Conservation (phyloP, 2,797 vertebrate species). For the Poecile montanus region DNA sequence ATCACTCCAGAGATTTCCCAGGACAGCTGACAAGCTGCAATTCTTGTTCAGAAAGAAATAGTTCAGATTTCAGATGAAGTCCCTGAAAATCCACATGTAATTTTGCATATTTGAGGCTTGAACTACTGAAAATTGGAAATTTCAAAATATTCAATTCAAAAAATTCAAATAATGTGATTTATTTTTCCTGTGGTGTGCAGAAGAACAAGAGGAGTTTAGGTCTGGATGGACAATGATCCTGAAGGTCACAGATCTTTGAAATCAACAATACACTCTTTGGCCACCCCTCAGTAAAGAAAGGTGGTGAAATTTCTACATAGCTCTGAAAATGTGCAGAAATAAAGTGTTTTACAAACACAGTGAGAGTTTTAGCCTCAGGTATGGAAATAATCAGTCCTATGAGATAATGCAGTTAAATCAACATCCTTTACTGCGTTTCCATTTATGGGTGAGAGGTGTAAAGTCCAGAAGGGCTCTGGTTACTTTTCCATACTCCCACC, state of each 20-base stretch:
- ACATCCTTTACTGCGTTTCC: slow-evolving; percentile 31
- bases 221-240: neutral
- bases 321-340: neutral
- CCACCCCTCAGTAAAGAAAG: neutral
- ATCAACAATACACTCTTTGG: neutral
- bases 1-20: neutral
- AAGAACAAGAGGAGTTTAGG: neutral
- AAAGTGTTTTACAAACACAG: neutral
- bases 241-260: neutral
- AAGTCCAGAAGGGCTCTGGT: slow-evolving; percentile 73
- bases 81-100: neutral
- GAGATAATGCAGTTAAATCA: slow-evolving; percentile 19
- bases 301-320: no score
- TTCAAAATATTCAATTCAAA: no score
- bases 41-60: neutral
- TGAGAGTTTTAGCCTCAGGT: neutral
- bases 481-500: slow-evolving; percentile 18
- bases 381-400: neutral
- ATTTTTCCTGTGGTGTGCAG: neutral
- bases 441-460: slow-evolving; percentile 62
- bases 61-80: neutral
- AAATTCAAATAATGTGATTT: neutral
- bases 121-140: neutral
- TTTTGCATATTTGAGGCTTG: neutral
- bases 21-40: neutral